Conservation (phyloP, 2,888 invertebrate species). For the Tinea pellionella region DNA sequence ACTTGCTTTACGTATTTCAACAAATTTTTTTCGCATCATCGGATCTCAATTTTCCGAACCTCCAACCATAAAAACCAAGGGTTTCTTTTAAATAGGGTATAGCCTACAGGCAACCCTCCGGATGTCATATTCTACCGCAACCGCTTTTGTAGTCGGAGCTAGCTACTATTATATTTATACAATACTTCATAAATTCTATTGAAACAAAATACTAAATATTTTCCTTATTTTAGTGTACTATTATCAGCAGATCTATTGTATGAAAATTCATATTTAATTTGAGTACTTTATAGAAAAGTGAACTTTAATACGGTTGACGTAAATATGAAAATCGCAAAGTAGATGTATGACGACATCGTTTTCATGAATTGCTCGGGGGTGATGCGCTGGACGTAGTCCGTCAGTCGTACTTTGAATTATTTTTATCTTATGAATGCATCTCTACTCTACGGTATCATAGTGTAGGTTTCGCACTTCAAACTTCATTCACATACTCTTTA, state of each 20-base stretch:
- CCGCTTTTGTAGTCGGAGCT: not conserved
- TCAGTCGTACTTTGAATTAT: slow-evolving; percentile 34
- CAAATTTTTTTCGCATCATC: not conserved
- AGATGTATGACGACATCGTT: not conserved
- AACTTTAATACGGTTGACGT: not conserved
- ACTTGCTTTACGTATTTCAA: not conserved
- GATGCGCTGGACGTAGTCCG: slow-evolving; percentile 33
- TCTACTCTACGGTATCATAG: slow-evolving; percentile 18
- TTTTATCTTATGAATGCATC: slow-evolving; percentile 50
- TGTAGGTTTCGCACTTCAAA: slow-evolving; percentile 12
- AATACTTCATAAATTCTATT: not conserved
- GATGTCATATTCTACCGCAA: slow-evolving; percentile 2
- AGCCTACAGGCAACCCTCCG: not conserved
- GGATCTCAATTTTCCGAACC: not conserved
- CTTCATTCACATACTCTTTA: not conserved
- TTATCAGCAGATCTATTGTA: too few relatives aligned
- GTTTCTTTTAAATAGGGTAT: slow-evolving; percentile 1
- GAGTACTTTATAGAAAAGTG: not conserved
- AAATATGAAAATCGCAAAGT: not conserved
- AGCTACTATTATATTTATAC: not conserved
- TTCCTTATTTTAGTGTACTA: too few relatives aligned
- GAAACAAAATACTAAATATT: too few relatives aligned
- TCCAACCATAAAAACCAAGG: not conserved
- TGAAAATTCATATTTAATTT: not conserved
- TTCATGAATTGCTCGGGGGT: slow-evolving; percentile 16